These are phyloP conservation scores for Melipona beecheii DNA, from an alignment of 2,888 invertebrate genomes.

Conservation along the genomic window DNA sequence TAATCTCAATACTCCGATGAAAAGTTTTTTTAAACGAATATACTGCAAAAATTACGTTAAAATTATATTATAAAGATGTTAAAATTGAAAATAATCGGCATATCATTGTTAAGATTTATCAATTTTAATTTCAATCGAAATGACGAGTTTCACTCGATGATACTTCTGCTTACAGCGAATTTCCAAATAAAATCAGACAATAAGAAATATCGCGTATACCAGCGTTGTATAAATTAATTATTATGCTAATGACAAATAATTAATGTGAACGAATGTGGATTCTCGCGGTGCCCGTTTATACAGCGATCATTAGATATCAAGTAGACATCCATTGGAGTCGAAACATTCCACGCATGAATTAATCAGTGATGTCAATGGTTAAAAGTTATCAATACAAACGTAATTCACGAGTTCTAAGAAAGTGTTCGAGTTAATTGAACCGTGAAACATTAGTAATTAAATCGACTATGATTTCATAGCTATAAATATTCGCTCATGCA, in stretches of 20 bases:
- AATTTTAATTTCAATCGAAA: no score
- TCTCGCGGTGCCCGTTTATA: neutral
- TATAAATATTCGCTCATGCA: neutral
- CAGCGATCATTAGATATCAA: neutral
- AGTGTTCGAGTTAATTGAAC: neutral
- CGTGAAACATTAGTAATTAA: neutral
- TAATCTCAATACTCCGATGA: no score
- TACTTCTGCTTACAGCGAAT: neutral
- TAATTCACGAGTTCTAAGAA: neutral
- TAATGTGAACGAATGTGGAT: neutral
- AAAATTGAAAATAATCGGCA: no score
- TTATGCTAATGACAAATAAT: neutral
- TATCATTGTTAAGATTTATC: no score
- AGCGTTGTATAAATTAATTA: neutral
- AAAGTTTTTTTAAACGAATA: no score
- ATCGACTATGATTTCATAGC: neutral
- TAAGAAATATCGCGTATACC: neutral
- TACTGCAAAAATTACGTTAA: no score
- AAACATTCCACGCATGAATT: neutral
- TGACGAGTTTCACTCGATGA: no score
- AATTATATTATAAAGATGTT: no score
- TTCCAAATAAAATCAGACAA: neutral
- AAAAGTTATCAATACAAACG: neutral
- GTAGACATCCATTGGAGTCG: neutral
- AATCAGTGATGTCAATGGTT: neutral